Evolutionary conservation across 2,113 vertebrate genomes (phyloP), one percentile per base, ranked within the genome.

Genomic region (Tangachromis dhanisi): DNA sequence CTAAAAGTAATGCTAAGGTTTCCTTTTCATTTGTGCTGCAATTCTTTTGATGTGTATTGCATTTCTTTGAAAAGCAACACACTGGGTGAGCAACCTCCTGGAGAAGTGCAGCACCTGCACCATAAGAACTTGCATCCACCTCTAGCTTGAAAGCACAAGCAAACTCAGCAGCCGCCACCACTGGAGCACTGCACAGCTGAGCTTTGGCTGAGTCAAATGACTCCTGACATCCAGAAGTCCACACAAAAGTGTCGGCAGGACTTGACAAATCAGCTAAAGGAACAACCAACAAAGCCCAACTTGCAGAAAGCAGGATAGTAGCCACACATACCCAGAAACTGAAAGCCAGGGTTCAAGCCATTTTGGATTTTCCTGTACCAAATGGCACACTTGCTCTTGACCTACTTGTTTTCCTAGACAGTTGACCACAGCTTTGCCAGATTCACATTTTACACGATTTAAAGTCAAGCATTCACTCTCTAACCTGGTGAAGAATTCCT

Each of bases 101-200:
- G 47, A 49, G 47, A 17, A 49, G 9, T 54, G 5, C 51, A 54
- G 51, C 51, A 54, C 9, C 3, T 57, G 54, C 24, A 57, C 0
- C 3, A 57, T 57, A 26, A 26, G 24, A 57, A 57, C 2, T 57
- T 57, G 3, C 54, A 57, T 14, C 7, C 4, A 57, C 4, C 54
- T 57, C 59, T 61, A 33, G 5, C 1, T 61, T 17, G 29, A 10
- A 61, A 10, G 14, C 59, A 61, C 59, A 63, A 63, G 61, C 17
- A n/a, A 3, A 66, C 35, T 35, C 9, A 63, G 5, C 17, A 0
- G 29, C 29, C 33, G 29, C 59, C 59, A 63, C 29, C 29, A 63
- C 8, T 33, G 29, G 29, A 33, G 59, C 1, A 63, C 29, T 63
- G 57, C 59, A 63, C 2, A 61, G 59, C 5, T 0, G 0, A 0